Base-by-base conservation (phyloP, 2,888 invertebrate genomes). In the Drosophila borborema region DNA sequence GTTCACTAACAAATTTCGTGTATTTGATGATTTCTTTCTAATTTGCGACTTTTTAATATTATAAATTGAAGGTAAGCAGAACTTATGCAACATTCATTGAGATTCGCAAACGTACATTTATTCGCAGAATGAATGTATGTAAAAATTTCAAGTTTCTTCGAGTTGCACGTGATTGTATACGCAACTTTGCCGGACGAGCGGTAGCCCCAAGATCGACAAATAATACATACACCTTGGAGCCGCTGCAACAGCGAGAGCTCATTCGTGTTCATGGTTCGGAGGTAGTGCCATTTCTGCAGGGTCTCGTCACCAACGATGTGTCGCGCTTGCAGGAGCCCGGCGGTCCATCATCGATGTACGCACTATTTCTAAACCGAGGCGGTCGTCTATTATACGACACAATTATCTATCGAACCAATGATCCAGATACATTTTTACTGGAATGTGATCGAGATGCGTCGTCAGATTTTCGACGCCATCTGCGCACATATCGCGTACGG, bases 301-400 rank as follows among this genome's bases (percentile, higher is more conserved):
- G 99, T 16, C 94, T 99, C 18, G 95, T 99, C 48, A 99, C 99
- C 0, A 99, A 98, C 92, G 98, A 99, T 93, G 98, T 56, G 98
- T 98, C 92, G 95, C 94, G 59, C 2, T 49, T 82, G 34, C 72
- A 77, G 40, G 62, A 69, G 5, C 58, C 73, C 10, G 53, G 74
- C 6, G 77, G 75, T 0, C 69, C 86, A 1, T 16, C 67, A 0
- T 85, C 91, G 10, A 80, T 91, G 10, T 99, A 97, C 91, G 94
- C 97, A 0, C 95, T 98, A 95, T 96, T 99, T 92, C 94, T 99
- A 20, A 99, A 98, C 92, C 96, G 95, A 55, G 96, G 96, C 90
- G 98, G 98, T n/a, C 94, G 98, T 82, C 95, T 98, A 95, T 95
- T 93, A 96, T 98, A 67, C 94, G 98, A 92, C 95, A 98, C 58